These are phyloP conservation scores for Artemia sinica DNA, from an alignment of 2,888 invertebrate genomes.

Conservation along the genomic window DNA sequence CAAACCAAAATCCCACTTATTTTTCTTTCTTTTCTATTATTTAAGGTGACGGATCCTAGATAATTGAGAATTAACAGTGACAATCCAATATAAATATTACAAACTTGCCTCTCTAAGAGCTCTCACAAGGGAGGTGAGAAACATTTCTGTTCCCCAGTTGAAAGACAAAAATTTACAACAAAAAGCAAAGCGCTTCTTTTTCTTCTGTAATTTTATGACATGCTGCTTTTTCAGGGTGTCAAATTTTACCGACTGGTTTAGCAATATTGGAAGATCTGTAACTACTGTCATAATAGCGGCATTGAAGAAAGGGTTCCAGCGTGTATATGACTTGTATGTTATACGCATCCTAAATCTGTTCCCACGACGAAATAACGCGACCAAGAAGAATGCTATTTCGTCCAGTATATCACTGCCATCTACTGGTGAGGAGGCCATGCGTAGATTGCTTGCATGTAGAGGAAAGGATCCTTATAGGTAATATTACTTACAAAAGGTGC, in stretches of 20 bases:
- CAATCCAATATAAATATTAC: no score
- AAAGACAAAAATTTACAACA: no score
- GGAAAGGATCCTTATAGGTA: conserved; percentile 88
- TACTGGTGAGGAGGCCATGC: conserved; percentile 87
- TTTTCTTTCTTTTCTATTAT: no score
- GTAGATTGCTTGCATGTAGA: conserved; percentile 72
- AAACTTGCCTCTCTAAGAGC: no score
- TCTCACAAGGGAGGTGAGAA: no score
- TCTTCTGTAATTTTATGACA: no score
- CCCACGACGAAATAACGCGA: background rate
- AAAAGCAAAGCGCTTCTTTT: no score
- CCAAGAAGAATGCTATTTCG: background rate
- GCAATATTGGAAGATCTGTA: conserved; percentile 7
- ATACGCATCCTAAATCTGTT: background rate
- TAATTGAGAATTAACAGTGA: no score
- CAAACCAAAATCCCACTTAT: no score
- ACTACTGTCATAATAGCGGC: background rate
- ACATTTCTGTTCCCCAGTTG: no score
- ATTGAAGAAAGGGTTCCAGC: background rate
- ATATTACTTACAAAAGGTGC: conserved; percentile 9
- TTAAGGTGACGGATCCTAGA: no score
- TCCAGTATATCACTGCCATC: conserved; percentile 62
- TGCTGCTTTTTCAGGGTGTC: conserved; percentile 2
- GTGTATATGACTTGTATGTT: background rate
- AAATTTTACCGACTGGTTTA: conserved; percentile 1